Conservation (phyloP, 1,140 invertebrate genomes). For the Augochlora pura region DNA sequence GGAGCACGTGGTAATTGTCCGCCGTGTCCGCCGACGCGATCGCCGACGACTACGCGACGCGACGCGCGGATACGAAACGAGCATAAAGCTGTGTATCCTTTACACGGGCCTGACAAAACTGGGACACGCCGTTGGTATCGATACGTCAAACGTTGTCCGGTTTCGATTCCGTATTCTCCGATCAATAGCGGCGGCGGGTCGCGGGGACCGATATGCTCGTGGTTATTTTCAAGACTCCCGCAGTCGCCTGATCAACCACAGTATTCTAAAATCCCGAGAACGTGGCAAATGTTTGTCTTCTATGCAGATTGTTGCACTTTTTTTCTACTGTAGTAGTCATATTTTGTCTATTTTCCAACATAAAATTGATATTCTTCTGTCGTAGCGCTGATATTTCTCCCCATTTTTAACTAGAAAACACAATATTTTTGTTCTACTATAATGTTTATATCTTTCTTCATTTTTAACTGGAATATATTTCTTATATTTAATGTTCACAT, state of each 20-base stretch:
- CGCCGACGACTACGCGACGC: too few species aligned
- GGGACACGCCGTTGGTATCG: constrained; percentile 65
- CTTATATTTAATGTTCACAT: too few species aligned
- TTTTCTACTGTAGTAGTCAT: too few species aligned
- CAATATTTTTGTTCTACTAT: too few species aligned
- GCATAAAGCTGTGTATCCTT: constrained; percentile 55
- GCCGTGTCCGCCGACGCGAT: not conserved
- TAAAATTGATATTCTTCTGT: not conserved
- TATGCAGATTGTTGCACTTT: too few species aligned
- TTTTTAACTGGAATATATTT: too few species aligned
- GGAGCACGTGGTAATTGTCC: not conserved
- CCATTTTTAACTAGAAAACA: too few species aligned
- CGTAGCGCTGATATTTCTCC: too few species aligned
- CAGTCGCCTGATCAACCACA: not conserved
- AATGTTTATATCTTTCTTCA: too few species aligned
- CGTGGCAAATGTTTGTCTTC: too few species aligned
- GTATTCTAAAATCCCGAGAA: too few species aligned
- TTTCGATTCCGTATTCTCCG: constrained; percentile 67
- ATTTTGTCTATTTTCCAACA: not conserved
- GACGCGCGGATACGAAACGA: constrained; percentile 7
- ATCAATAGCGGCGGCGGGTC: constrained; percentile 59
- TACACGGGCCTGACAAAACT: constrained; percentile 64
- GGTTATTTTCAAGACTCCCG: constrained; percentile 21
- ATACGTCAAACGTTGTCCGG: constrained; percentile 66
- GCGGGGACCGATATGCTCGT: constrained; percentile 11